Conservation (phyloP, 2,113 vertebrate genomes). For the Heterotis niloticus region DNA sequence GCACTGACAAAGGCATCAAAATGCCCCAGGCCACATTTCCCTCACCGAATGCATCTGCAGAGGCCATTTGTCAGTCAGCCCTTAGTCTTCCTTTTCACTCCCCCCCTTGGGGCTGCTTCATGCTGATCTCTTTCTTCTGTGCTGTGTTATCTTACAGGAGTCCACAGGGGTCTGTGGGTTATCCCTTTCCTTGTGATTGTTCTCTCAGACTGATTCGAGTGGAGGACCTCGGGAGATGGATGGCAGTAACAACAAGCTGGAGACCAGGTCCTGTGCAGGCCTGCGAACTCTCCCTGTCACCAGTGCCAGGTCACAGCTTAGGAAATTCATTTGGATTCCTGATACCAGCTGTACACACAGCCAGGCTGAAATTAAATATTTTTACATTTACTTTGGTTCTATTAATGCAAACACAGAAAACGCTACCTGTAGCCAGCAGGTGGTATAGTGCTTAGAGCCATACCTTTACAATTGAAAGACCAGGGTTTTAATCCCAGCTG, state of each 20-base stretch:
- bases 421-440: too few species aligned
- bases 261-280: background rate
- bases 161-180: background rate
- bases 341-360: too few species aligned
- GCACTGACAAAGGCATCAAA: background rate
- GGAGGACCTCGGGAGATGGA: background rate
- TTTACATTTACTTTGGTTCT: too few species aligned
- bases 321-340: background rate
- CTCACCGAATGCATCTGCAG: background rate
- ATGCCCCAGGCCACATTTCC: background rate
- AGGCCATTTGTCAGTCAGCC: background rate
- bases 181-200: slow-evolving; percentile 19
- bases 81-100: background rate
- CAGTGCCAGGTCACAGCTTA: background rate
- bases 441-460: too few species aligned
- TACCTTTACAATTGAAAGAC: too few species aligned
- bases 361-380: too few species aligned
- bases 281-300: background rate
- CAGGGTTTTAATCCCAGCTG: too few species aligned
- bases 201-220: background rate
- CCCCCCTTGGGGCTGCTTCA: background rate
- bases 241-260: slow-evolving; percentile 2
- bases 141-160: background rate
- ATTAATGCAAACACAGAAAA: too few species aligned
- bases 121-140: background rate